phyloP scores from a whole-genome alignment of 2,888 invertebrate species.

The Bimastos eiseni region DNA sequence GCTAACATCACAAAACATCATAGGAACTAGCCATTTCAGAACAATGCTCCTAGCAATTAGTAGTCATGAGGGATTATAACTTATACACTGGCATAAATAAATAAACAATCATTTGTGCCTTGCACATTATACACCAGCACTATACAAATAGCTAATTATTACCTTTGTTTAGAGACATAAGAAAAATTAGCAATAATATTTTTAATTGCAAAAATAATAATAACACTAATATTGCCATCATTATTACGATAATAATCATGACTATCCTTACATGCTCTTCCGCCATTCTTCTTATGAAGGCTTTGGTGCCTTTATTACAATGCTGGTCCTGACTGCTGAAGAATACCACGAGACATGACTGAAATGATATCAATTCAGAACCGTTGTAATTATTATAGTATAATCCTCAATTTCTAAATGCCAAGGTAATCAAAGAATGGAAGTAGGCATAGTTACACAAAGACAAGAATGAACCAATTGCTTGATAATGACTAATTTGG shows the following conservation, averaged over 20 bases:
- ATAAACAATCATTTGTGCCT: no score
- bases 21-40: no score
- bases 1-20: no score
- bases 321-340: constrained; percentile 61
- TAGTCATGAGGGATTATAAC: no score
- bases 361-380: constrained; percentile 24
- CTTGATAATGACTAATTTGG: no score
- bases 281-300: constrained; percentile 8
- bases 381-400: neutral
- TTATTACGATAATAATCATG: neutral
- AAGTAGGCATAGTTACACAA: neutral
- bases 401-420: constrained; percentile 44
- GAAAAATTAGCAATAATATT: neutral
- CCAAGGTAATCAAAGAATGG: constrained; percentile 50
- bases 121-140: no score
- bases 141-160: no score
- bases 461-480: no score
- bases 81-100: no score
- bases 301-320: neutral
- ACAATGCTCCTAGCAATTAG: no score
- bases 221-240: neutral
- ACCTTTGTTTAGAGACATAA: no score
- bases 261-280: neutral
- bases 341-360: constrained; percentile 61
- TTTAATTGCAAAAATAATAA: no score